Conservation (phyloP, 1,140 invertebrate species). For the Rhopalosiphum maidis region DNA sequence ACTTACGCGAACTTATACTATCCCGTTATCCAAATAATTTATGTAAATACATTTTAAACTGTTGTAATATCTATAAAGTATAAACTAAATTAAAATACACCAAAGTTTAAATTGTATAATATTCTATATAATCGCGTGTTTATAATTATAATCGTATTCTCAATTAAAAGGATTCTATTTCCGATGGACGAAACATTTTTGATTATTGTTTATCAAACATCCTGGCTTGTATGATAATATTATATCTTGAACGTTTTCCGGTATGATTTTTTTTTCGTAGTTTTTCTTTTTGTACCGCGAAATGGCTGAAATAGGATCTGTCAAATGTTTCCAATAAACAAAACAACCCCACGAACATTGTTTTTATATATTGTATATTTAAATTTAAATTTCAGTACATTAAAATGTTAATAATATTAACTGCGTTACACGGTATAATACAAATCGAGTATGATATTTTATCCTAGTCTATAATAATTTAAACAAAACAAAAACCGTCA, state of each 20-base stretch:
- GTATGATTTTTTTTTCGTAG: background rate
- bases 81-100: background rate
- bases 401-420: background rate
- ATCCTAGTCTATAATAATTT: slow-evolving; percentile 5
- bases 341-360: background rate
- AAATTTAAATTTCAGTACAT: slow-evolving; percentile 18
- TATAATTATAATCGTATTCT: background rate
- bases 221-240: background rate
- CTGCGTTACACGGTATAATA: background rate
- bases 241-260: background rate
- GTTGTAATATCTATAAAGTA: background rate
- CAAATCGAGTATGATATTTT: background rate
- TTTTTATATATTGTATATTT: slow-evolving; percentile 4
- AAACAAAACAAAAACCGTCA: background rate
- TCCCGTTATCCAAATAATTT: background rate
- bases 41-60: background rate
- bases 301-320: too few species aligned
- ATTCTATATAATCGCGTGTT: too few species aligned
- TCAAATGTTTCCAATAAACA: background rate
- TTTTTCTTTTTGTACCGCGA: background rate
- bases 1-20: background rate
- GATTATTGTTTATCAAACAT: background rate
- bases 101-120: background rate
- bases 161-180: background rate
- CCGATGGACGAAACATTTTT: background rate